Conservation (phyloP, 37 sponge, comb jelly and placozoan genomes). For the Aphrocallistes beatrix region DNA sequence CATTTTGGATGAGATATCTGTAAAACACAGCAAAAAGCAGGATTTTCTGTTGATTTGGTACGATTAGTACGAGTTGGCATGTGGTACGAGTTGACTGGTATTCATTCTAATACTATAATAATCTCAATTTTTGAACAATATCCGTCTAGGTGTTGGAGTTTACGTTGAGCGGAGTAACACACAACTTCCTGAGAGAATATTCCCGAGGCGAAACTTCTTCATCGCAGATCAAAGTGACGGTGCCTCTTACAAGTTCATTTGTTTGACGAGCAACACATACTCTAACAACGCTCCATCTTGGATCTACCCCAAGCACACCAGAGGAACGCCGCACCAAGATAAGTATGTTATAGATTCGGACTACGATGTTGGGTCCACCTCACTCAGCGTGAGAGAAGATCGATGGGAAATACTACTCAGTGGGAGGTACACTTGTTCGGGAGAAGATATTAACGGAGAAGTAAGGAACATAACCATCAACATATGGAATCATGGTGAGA, state of each 20-base stretch:
- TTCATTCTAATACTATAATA: too few species aligned
- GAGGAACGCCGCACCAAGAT: background rate
- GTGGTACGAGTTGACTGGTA: too few species aligned
- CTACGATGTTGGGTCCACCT: background rate
- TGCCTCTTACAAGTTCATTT: background rate
- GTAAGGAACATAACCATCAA: background rate
- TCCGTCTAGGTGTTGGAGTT: background rate
- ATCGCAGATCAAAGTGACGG: background rate
- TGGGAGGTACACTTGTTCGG: background rate
- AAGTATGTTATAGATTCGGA: background rate
- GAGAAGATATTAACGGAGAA: background rate
- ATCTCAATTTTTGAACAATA: too few species aligned
- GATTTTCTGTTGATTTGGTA: too few species aligned
- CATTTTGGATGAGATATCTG: too few species aligned
- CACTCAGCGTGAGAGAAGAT: background rate
- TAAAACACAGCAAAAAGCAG: too few species aligned
- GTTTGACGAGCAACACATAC: background rate
- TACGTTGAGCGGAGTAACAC: background rate
- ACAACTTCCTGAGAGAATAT: background rate
- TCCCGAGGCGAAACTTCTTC: background rate
- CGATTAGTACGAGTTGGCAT: too few species aligned
- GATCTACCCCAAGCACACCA: background rate
- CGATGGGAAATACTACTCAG: background rate
- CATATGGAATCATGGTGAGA: constrained; percentile 9
- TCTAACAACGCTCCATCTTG: background rate